Percentiles rank a stretch among this genome's conserved stretches.
Conservation (phyloP, 2,113 vertebrate species). For the Epinephelus lanceolatus region DNA sequence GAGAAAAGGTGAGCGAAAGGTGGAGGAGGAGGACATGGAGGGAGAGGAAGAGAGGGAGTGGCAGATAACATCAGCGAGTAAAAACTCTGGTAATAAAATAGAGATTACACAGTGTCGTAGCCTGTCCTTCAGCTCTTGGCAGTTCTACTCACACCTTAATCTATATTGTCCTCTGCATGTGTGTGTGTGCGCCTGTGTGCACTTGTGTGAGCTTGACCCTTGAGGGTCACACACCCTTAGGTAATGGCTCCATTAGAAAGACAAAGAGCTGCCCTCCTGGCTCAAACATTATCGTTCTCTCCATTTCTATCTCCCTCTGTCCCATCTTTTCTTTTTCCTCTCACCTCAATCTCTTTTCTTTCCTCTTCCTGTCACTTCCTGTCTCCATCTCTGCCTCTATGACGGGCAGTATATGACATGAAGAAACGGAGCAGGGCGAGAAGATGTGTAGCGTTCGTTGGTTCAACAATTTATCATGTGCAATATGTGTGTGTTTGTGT, state of each 20-base stretch:
- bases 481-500: constrained; percentile 46
- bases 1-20: background rate
- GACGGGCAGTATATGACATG: constrained; percentile 42
- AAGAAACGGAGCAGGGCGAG: constrained; percentile 30
- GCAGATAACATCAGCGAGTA: constrained; percentile 13
- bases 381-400: constrained; percentile 8
- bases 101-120: constrained; percentile 39
- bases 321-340: constrained; percentile 7
- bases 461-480: constrained; percentile 64
- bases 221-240: constrained; percentile 56
- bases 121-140: constrained; percentile 59
- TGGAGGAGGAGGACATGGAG: background rate
- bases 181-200: background rate
- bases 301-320: constrained; percentile 8
- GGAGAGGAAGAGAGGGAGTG: background rate
- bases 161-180: constrained; percentile 25
- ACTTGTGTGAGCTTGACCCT: constrained; percentile 48
- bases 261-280: constrained; percentile 64
- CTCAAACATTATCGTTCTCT: constrained; percentile 47
- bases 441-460: constrained; percentile 35
- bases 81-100: constrained; percentile 45
- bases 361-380: constrained; percentile 7
- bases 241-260: constrained; percentile 78
- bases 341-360: constrained; percentile 4
- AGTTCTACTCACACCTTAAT: constrained; percentile 33